Conservation (phyloP, 2,797 vertebrate species). For the Malacoctenus gilli region DNA sequence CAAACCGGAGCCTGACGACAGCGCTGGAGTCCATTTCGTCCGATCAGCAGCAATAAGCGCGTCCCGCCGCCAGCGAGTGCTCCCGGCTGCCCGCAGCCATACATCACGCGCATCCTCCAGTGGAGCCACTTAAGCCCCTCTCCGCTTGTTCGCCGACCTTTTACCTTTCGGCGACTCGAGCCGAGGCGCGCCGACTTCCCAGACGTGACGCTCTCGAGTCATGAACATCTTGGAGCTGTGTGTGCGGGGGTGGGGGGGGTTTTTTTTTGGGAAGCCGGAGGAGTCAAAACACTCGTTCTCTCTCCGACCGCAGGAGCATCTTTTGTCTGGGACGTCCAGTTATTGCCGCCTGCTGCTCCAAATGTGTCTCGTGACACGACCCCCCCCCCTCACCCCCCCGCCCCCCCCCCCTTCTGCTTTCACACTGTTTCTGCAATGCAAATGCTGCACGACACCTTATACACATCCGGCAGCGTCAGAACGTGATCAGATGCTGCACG, state of each 20-base stretch:
- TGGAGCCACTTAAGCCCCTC: conserved; percentile 47
- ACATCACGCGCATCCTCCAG: conserved; percentile 48
- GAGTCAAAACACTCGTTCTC: conserved; percentile 4
- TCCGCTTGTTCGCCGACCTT: conserved; percentile 30
- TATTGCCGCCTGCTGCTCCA: conserved; percentile 1
- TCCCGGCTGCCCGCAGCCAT: conserved; percentile 48
- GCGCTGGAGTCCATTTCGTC: conserved; percentile 74
- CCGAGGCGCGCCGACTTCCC: not conserved
- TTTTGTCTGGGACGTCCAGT: not conserved
- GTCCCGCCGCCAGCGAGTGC: conserved; percentile 65
- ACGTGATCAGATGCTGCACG: conserved; percentile 22
- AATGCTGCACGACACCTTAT: conserved; percentile 33
- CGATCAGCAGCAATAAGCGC: conserved; percentile 75
- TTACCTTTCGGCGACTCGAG: conserved; percentile 17
- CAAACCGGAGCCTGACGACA: conserved; percentile 79
- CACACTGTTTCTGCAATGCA: conserved; percentile 31
- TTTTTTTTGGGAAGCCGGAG: not conserved
- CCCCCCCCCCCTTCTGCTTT: conserved; percentile 21
- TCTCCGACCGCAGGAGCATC: not conserved
- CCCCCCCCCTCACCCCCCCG: conserved; percentile 5
- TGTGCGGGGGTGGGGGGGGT: too few species aligned
- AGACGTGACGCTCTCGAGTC: too few species aligned
- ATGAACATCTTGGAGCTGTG: not conserved
- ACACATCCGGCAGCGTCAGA: conserved; percentile 30
- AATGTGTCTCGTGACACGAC: conserved; percentile 20